Evolutionary conservation across 2,113 vertebrate genomes (phyloP), one percentile per base, ranked within the genome.

Genomic region (Pelmatolapia mariae): DNA sequence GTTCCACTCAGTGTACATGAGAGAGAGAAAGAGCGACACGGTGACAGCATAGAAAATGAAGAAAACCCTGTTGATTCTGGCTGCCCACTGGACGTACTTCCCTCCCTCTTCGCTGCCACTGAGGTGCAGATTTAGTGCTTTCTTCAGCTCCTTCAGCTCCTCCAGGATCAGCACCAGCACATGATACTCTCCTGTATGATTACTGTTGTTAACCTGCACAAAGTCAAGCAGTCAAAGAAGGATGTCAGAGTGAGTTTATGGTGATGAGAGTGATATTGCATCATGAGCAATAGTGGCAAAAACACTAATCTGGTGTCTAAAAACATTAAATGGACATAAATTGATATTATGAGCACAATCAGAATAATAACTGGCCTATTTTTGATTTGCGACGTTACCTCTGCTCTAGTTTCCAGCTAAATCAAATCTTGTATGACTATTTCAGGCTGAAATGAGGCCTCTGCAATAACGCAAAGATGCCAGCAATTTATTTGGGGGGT

Each of bases 51-150:
- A 96, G 80, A 93, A 93, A 40, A 80, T 12, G 57, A 93, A 92
- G 86, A 95, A 96, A 24, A 4, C 88, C 45, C 4, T 86, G 86
- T 96, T 95, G 90, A 95, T 93, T 33, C 81, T 90, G 10, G 38
- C 26, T 15, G 92, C 94, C 94, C 87, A 92, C 18, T 12, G 59
- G 2, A 18, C 2, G 4, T 16, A 86, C 36, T 59, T 86, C 22
- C 40, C 52, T 10, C 11, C 53, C 11, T 80, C 47, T 11, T 63
- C n/a, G 1, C 57, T 57, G 87, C 45, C 50, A 73, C 68, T 5
- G 11, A 82, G 18, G 29, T 86, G 68, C 50, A 61, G 61, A 53
- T 38, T 29, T 26, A 91, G 15, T 26, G 8, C 71, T 66, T 82
- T 57, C 87, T 89, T 87, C 86, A 96, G 83, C 80, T 87, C 54